Conservation (phyloP, 2,888 invertebrate genomes). For the Dynastes hyllus region DNA sequence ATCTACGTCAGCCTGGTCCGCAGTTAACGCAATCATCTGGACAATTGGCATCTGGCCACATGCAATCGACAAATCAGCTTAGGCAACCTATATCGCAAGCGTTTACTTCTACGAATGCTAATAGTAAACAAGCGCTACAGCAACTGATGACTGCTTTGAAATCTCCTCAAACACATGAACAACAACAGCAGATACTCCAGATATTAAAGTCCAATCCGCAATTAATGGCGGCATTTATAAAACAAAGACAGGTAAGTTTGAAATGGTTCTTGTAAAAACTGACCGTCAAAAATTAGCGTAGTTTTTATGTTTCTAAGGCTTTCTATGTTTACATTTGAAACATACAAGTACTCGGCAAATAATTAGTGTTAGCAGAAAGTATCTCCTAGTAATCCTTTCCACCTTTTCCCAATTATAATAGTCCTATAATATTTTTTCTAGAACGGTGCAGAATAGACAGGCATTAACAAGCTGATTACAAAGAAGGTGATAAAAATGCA, state of each 20-base stretch:
- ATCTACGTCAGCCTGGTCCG: conserved; percentile 72
- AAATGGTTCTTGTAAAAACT: not conserved
- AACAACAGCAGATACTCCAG: conserved; percentile 91
- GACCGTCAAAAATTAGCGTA: not conserved
- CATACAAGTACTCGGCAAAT: too few relatives aligned
- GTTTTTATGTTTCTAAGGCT: too few relatives aligned
- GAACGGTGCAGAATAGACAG: conserved; percentile 42
- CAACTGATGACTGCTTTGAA: conserved; percentile 93
- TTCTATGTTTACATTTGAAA: too few relatives aligned
- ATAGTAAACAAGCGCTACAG: conserved; percentile 82
- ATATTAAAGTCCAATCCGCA: conserved; percentile 96
- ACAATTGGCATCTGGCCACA: conserved; percentile 63
- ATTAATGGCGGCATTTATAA: conserved; percentile 95
- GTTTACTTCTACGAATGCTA: conserved; percentile 47
- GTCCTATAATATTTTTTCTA: conserved; percentile 45
- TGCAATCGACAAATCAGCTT: conserved; percentile 60
- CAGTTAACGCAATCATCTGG: conserved; percentile 70
- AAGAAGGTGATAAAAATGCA: conserved; percentile 37
- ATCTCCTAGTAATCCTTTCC: not conserved
- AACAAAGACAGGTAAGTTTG: conserved; percentile 81
- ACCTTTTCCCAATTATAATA: conserved; percentile 24
- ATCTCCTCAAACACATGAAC: conserved; percentile 92
- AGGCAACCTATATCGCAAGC: conserved; percentile 58
- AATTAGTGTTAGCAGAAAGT: not conserved
- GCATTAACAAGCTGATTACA: conserved; percentile 14